A percentile compares a stretch with the other conserved stretches of the same genome.
Conservation (phyloP, 2,797 vertebrate species). For the Gallinago nigripennis region DNA sequence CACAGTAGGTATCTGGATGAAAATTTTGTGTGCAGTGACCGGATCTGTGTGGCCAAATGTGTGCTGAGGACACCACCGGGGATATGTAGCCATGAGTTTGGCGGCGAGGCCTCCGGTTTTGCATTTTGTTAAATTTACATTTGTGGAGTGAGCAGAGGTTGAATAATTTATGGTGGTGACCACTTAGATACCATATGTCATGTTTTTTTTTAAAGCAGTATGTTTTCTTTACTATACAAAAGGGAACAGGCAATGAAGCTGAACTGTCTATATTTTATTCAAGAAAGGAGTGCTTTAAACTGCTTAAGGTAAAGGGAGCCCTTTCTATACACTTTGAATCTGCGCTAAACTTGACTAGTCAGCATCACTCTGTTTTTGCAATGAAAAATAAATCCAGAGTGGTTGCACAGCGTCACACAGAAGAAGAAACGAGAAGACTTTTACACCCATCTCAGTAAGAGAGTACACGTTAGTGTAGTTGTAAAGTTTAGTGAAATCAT, state of each 20-base stretch:
- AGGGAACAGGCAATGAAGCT: constrained; percentile 21
- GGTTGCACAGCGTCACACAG: not conserved
- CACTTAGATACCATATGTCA: constrained; percentile 61
- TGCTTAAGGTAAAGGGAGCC: not conserved
- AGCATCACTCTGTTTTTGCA: not conserved
- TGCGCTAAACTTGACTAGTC: not conserved
- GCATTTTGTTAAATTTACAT: constrained; percentile 40
- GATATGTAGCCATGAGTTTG: not conserved
- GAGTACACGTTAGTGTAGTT: not conserved
- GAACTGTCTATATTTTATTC: constrained; percentile 9
- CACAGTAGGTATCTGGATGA: not conserved
- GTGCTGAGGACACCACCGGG: fast-evolving
- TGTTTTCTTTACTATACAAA: constrained; percentile 43
- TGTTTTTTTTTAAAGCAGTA: not conserved
- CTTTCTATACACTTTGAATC: not conserved
- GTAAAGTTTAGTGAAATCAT: not conserved
- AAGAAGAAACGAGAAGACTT: not conserved
- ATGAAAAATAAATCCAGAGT: not conserved
- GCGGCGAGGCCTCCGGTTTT: not conserved
- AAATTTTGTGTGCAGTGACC: not conserved
- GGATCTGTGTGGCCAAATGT: not conserved
- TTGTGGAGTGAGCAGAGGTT: constrained; percentile 32
- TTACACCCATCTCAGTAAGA: not conserved
- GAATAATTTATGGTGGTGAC: constrained; percentile 64
- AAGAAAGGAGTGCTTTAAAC: constrained; percentile 23